Evolutionary conservation across 1,140 invertebrate genomes (phyloP), one percentile per base, ranked within the genome.

Genomic region (Temnothorax nylanderi): DNA sequence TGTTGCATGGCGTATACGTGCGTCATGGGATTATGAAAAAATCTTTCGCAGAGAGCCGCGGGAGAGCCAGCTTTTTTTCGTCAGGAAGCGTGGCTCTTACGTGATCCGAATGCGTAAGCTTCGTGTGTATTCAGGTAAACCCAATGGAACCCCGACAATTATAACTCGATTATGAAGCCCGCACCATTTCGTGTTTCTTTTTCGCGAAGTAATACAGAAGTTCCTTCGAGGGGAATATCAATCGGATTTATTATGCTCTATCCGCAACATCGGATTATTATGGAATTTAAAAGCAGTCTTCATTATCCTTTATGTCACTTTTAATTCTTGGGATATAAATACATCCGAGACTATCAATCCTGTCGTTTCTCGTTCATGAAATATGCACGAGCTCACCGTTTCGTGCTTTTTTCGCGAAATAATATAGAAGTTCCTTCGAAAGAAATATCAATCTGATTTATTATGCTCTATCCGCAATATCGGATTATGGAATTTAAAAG

Each of bases 1-100:
- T 69, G 60, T 76, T 69, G 87, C 71, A 80, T 84, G 82, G 75
- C 64, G 81, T 67, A 76, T 87, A 86, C 62, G 51, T 60, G 56
- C 74, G 78, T 76, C 85, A 60, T 86, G 81, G 71, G 80, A 89
- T 92, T 89, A 91, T 87, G 87, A 88, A 77, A 89, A 92, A 93
- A 92, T 91, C 91, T 89, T 87, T 41, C 69, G 26, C 71, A 8
- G 47, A 62, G 78, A 72, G 49, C 18, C 21, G 32, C 41, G 51
- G 18, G 2, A 51, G 60, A 3, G 47, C 32, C n/a, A 26, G 26
- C 41, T 56, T 60, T 56, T 85, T 90, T 87, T 90, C 84, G 86
- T 88, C 89, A 92, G 91, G 90, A 93, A 93, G 90, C 91, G 91
- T 91, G 92, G 85, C 89, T 77, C 67, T 71, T 91, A 93, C 93